Percentiles rank a stretch among this genome's conserved stretches.
These are phyloP conservation scores for Lampris megalopsis DNA, from an alignment of 2,113 vertebrate species.

Conservation along the genomic window DNA sequence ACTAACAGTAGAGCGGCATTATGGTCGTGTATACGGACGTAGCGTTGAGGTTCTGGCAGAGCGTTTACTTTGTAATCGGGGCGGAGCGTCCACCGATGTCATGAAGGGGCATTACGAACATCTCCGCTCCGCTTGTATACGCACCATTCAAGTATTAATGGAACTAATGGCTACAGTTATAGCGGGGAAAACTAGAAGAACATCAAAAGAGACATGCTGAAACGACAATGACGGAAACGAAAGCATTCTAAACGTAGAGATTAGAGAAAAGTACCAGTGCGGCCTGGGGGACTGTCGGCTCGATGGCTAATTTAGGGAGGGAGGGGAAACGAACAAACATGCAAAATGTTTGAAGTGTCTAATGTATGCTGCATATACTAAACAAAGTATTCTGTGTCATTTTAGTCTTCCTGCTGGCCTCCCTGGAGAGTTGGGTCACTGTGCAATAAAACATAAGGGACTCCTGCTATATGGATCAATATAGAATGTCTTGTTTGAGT, in stretches of 20 bases:
- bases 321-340: constrained; percentile 5
- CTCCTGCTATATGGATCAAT: constrained; percentile 41
- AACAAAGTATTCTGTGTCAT: constrained; percentile 72
- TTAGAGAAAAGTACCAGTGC: constrained; percentile 39
- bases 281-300: constrained; percentile 28
- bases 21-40: constrained; percentile 11
- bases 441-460: constrained; percentile 81
- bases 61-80: constrained; percentile 57
- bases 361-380: constrained; percentile 65
- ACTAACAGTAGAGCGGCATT: constrained; percentile 36
- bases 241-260: constrained; percentile 48
- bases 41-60: constrained; percentile 38
- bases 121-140: constrained; percentile 70
- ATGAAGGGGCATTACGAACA: constrained; percentile 54
- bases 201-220: constrained; percentile 37
- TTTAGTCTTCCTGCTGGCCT: constrained; percentile 79
- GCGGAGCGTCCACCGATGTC: constrained; percentile 47
- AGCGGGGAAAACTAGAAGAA: constrained; percentile 4
- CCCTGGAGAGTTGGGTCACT: constrained; percentile 74
- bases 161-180: constrained; percentile 56
- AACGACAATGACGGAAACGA: constrained; percentile 34
- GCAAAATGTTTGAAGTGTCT: constrained; percentile 65
- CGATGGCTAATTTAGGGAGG: neutral
- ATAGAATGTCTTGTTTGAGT: constrained; percentile 6
- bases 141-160: constrained; percentile 65